Evolutionary conservation across 2,113 vertebrate species (phyloP).

Genomic region (Podiceps cristatus): DNA sequence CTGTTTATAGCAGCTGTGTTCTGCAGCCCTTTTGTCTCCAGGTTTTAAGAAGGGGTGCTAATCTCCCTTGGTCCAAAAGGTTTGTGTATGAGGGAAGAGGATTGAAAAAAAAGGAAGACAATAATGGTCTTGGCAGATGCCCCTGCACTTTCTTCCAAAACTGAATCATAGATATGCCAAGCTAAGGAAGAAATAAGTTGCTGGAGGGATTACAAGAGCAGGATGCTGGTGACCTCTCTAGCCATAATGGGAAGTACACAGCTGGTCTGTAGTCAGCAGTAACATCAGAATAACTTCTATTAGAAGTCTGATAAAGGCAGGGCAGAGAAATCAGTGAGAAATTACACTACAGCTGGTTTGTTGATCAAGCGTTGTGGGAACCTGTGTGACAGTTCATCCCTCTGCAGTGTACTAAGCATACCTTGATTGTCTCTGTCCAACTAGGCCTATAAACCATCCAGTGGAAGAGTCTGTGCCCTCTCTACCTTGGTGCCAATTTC

Average conservation of each 20-base stretch:
- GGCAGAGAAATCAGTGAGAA: neutral
- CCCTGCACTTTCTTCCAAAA: neutral
- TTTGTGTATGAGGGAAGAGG: neutral
- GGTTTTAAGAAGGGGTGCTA: neutral
- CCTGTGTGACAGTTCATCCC: neutral
- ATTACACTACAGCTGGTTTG: neutral
- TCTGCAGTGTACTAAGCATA: fast-evolving
- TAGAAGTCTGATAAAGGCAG: neutral
- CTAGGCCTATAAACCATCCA: fast-evolving
- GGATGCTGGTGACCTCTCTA: neutral
- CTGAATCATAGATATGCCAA: neutral
- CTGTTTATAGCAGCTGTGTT: neutral
- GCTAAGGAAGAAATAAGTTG: neutral
- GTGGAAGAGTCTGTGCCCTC: neutral
- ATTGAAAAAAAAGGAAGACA: neutral
- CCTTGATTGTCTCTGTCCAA: neutral
- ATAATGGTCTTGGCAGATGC: neutral
- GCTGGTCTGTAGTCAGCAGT: neutral
- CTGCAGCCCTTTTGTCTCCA: neutral
- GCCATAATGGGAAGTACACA: neutral
- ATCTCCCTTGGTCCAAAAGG: neutral
- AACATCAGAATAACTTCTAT: neutral
- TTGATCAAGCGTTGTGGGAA: neutral
- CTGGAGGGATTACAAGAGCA: neutral
- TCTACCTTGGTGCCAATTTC: neutral